Percentiles rank a stretch among this genome's conserved stretches.
phyloP scores from a whole-genome alignment of 1,140 invertebrate species.

The Dinothrombium tinctorium region DNA sequence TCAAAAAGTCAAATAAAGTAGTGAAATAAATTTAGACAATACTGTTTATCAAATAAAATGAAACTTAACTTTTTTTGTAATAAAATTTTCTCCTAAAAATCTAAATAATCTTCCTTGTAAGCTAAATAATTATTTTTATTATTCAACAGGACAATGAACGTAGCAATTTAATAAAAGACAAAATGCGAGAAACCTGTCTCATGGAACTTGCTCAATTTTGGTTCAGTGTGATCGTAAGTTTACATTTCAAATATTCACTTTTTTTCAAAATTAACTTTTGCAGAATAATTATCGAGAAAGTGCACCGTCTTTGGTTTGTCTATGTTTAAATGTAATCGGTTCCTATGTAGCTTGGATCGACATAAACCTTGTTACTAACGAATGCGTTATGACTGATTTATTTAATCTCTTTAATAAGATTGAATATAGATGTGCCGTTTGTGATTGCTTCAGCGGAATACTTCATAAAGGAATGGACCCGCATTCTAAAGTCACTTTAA shows the following conservation, averaged over 20 bases:
- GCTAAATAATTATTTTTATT: too few species aligned
- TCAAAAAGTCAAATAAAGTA: too few species aligned
- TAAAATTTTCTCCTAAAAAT: too few species aligned
- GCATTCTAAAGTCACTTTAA: slow-evolving; percentile 27
- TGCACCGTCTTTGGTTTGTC: slow-evolving; percentile 23
- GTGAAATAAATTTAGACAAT: too few species aligned
- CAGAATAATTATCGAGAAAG: slow-evolving; percentile 23
- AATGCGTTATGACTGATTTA: slow-evolving; percentile 28
- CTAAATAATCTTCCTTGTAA: too few species aligned
- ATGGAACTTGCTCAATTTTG: slow-evolving; percentile 28
- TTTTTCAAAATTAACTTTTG: slow-evolving; percentile 11
- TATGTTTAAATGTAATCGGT: slow-evolving; percentile 30
- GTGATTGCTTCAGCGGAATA: slow-evolving; percentile 31
- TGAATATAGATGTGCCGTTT: slow-evolving; percentile 25
- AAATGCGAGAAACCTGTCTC: slow-evolving; percentile 30
- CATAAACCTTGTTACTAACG: slow-evolving; percentile 31
- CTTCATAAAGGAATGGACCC: slow-evolving; percentile 35
- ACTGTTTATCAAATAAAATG: too few species aligned
- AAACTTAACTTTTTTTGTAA: too few species aligned
- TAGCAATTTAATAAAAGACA: slow-evolving; percentile 29
- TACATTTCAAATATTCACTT: background rate
- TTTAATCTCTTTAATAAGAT: slow-evolving; percentile 22
- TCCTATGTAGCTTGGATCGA: slow-evolving; percentile 35
- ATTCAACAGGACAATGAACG: too few species aligned
- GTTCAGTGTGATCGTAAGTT: slow-evolving; percentile 30